Base-by-base conservation (phyloP, 2,113 vertebrate genomes). In the Osmerus mordax region DNA sequence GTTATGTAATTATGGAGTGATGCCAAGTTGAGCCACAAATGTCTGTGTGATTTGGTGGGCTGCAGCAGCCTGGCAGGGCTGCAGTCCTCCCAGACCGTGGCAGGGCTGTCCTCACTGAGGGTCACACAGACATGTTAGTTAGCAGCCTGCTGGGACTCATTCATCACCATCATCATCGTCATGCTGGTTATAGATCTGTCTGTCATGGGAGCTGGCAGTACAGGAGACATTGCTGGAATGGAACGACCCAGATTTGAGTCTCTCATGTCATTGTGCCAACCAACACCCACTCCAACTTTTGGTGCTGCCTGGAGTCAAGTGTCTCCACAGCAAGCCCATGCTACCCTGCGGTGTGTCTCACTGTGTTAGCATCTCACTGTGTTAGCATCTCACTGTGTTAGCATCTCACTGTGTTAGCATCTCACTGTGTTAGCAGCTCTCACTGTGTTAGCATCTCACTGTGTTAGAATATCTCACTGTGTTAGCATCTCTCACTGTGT, bases 21-120 rank as follows among this genome's bases (percentile, higher is more conserved):
- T 18, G 78, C 65, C 64, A 70, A 78, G 58, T 4, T 1, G 14
- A 66, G 59, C 72, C 72, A 59, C 78, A 64, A 81, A 79, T 23
- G 79, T 69, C 73, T 59, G 23, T 64, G 66, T 79, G 74, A 75
- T 86, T 72, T 81, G 70, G 19, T 83, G 70, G 19, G 56, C 70
- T 79, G 56, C 72, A 71, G 55, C 72, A 18, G 63, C 19, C 67
- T 41, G 64, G 15, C n/a, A 32, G 74, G 64, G 69, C 60, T 2
- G 60, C 56, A 11, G 18, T 71, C 72, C 78, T 78, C 66, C n/a
- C 71, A 74, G 70, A 53, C 72, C 79, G 13, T 21, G 13, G 47
- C 70, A 65, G 16, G 9, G 18, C 29, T 18, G 9, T 65, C 63
- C 28, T 8, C 13, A 15, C 18, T 41, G 2, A 18, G 25, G 36